These are phyloP conservation scores for Micromussa lordhowensis DNA, from an alignment of 92 coral and sea anemone genomes.

Conservation along the genomic window DNA sequence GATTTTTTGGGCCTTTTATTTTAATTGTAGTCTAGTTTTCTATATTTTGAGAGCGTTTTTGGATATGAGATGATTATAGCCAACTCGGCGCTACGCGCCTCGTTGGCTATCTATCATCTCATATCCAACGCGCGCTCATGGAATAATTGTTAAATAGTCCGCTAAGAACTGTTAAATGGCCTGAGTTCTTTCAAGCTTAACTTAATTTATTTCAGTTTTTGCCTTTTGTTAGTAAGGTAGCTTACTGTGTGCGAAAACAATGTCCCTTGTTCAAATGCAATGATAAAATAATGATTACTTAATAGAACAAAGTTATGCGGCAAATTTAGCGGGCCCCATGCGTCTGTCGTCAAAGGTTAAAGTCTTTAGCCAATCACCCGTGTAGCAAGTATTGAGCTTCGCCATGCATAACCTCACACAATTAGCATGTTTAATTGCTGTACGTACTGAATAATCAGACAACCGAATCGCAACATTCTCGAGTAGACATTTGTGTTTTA, in stretches of 20 bases:
- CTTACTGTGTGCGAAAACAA: neutral
- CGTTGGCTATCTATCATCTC: no score
- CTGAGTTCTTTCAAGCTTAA: neutral
- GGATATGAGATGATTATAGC: no score
- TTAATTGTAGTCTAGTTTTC: no score
- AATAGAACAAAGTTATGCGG: neutral
- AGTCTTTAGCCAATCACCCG: conserved; percentile 22
- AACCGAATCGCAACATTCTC: neutral
- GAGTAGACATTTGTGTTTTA: neutral
- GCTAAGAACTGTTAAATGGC: neutral
- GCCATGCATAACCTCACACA: conserved; percentile 2
- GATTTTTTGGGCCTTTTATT: no score
- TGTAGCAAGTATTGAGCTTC: conserved; percentile 1
- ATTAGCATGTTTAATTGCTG: conserved; percentile 25
- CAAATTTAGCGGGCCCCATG: neutral
- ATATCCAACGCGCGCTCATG: no score
- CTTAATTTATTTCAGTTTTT: neutral
- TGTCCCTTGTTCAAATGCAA: neutral
- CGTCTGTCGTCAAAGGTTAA: conserved; percentile 17
- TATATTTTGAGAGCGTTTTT: no score
- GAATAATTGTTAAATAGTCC: no score
- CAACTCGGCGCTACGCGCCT: no score
- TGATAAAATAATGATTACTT: neutral
- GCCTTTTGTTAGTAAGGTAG: neutral
- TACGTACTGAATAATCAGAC: no score